Percentiles rank a stretch among this genome's conserved stretches.
These are phyloP conservation scores for Dendrolimus pini DNA, from an alignment of 2,888 invertebrate species.

Conservation along the genomic window DNA sequence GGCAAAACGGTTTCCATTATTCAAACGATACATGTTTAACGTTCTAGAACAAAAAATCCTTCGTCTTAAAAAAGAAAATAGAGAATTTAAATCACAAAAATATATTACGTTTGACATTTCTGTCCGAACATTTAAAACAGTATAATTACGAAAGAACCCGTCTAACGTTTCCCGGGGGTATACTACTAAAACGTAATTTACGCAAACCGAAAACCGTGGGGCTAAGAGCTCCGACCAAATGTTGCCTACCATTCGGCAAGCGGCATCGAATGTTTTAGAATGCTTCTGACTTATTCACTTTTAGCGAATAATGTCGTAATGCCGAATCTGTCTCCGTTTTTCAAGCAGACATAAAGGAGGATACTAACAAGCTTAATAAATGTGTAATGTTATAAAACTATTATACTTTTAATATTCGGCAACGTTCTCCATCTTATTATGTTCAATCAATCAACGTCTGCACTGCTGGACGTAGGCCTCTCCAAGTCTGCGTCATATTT, in stretches of 20 bases:
- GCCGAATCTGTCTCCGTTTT: no score
- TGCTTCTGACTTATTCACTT: background rate
- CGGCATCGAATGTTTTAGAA: background rate
- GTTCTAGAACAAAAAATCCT: constrained; percentile 11
- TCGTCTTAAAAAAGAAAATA: constrained; percentile 25
- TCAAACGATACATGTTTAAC: constrained; percentile 33
- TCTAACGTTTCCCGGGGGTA: constrained; percentile 70
- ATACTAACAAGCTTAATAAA: no score
- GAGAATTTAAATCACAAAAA: constrained; percentile 51
- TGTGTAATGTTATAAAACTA: no score
- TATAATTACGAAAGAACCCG: constrained; percentile 68
- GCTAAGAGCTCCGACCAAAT: constrained; percentile 12
- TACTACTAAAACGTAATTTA: constrained; percentile 72
- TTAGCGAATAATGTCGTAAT: no score
- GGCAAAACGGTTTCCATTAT: constrained; percentile 42
- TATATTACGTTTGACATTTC: constrained; percentile 67
- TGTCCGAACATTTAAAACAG: constrained; percentile 69
- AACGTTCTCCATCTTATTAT: no score
- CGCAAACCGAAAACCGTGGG: constrained; percentile 62
- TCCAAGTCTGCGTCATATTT: no score
- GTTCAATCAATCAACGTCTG: no score
- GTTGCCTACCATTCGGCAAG: background rate
- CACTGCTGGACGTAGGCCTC: no score
- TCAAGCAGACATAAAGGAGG: no score
- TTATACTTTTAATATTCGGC: no score